phyloP scores from a whole-genome alignment of 2,113 vertebrate species.

The Brachyhypopomus occidentalis region DNA sequence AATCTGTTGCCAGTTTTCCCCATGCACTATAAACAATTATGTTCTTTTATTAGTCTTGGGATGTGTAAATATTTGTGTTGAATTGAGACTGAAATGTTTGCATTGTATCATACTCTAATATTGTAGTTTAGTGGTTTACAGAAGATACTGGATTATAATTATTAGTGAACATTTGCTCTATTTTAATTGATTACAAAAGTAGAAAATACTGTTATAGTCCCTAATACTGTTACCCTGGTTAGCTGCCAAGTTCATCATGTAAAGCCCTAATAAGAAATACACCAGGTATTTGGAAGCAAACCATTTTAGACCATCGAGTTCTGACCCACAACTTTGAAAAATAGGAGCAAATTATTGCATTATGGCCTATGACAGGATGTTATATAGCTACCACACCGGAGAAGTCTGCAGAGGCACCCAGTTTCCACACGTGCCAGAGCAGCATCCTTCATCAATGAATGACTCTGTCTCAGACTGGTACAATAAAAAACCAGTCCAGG shows the following conservation, averaged over 20 bases:
- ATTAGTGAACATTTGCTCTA: too few relatives aligned
- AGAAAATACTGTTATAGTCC: too few relatives aligned
- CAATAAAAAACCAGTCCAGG: conserved; percentile 16
- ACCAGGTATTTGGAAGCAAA: too few relatives aligned
- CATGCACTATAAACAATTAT: background rate
- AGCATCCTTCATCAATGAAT: background rate
- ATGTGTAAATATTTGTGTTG: too few relatives aligned
- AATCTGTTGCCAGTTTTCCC: background rate
- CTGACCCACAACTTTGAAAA: background rate
- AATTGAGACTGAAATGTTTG: too few relatives aligned
- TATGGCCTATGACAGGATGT: background rate
- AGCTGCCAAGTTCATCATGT: too few relatives aligned
- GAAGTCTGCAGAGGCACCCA: background rate
- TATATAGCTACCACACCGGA: background rate
- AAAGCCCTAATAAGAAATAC: too few relatives aligned
- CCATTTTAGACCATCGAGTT: background rate
- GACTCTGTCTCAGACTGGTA: background rate
- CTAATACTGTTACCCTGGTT: too few relatives aligned
- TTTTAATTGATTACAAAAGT: too few relatives aligned
- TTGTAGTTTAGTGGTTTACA: too few relatives aligned
- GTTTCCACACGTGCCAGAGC: background rate
- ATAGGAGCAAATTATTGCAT: background rate
- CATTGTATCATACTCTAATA: too few relatives aligned
- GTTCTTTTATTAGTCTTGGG: background rate
- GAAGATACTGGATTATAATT: too few relatives aligned